Evolutionary conservation across 2,888 invertebrate genomes (phyloP).

Genomic region (Malthinus seriepunctatus): DNA sequence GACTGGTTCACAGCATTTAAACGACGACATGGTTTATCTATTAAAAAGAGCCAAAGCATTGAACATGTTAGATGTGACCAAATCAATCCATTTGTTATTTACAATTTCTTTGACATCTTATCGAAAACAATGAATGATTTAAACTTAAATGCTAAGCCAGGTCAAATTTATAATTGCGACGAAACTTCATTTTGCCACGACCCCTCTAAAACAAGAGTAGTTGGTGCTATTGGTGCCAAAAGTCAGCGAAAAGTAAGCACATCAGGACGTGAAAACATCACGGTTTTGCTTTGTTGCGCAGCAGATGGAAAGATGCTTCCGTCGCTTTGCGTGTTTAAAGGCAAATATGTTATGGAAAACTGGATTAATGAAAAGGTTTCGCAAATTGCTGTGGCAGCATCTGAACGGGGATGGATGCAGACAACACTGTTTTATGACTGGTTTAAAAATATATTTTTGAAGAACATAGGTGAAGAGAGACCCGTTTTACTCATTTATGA

Average conservation of each 20-base stretch:
- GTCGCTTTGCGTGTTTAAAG: constrained; percentile 45
- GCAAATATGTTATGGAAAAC: constrained; percentile 45
- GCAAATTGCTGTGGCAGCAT: constrained; percentile 39
- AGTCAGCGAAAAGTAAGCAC: constrained; percentile 33
- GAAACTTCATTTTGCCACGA: constrained; percentile 25
- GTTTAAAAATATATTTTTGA: constrained; percentile 35
- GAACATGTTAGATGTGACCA: constrained; percentile 40
- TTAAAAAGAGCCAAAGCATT: constrained; percentile 46
- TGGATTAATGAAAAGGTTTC: constrained; percentile 28
- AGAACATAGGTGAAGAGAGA: constrained; percentile 29
- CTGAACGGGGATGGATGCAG: constrained; percentile 43
- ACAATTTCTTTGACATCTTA: constrained; percentile 28
- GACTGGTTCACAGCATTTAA: constrained; percentile 38
- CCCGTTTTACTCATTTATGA: constrained; percentile 32
- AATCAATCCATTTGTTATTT: constrained; percentile 36
- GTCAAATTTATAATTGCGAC: constrained; percentile 37
- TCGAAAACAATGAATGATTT: constrained; percentile 19
- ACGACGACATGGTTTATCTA: constrained; percentile 37
- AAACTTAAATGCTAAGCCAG: constrained; percentile 26
- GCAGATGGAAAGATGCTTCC: constrained; percentile 41
- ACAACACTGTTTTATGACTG: constrained; percentile 24
- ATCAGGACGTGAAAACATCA: constrained; percentile 42
- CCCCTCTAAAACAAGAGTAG: constrained; percentile 11
- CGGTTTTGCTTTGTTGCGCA: constrained; percentile 36
- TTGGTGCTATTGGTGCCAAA: constrained; percentile 15